Evolutionary conservation across 1,140 invertebrate species (phyloP).

Genomic region (Parapsyche elsis): DNA sequence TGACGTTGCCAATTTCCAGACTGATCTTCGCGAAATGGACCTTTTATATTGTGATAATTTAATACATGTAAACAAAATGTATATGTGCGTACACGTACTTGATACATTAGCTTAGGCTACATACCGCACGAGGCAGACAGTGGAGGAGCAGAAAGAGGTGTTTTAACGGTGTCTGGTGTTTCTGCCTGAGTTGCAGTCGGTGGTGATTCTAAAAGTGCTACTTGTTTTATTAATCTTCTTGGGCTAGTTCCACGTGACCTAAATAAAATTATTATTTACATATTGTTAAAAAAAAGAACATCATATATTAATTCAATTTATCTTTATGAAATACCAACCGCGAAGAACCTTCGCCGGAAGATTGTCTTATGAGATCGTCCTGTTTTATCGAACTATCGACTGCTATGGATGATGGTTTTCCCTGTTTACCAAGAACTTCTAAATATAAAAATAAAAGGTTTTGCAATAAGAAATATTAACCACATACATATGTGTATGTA

Average conservation of each 20-base stretch:
- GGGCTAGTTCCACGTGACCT: conserved; percentile 69
- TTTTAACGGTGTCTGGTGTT: conserved; percentile 49
- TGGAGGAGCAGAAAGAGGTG: conserved; percentile 57
- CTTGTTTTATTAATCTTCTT: conserved; percentile 75
- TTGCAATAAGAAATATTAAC: too few species aligned
- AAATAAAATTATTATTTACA: conserved; percentile 8
- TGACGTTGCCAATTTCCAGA: conserved; percentile 48
- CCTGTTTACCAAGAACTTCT: conserved; percentile 5
- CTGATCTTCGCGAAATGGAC: conserved; percentile 51
- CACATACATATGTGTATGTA: too few species aligned
- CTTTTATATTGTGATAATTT: conserved; percentile 31
- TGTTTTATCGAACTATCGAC: conserved; percentile 41
- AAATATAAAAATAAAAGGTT: background rate
- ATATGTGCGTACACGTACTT: too few species aligned
- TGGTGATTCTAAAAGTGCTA: conserved; percentile 74
- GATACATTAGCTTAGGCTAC: too few species aligned
- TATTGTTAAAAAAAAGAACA: background rate
- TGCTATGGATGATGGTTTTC: conserved; percentile 8
- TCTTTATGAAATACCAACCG: conserved; percentile 28
- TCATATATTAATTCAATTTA: too few species aligned
- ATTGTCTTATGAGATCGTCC: conserved; percentile 49
- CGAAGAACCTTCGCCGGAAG: conserved; percentile 55
- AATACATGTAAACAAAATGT: too few species aligned
- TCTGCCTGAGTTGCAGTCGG: conserved; percentile 59
- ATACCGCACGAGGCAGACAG: conserved; percentile 61